A percentile compares a stretch with the other conserved stretches of the same genome.
phyloP scores from a whole-genome alignment of 2,113 vertebrate species.

The Nyctibius bracteatus region DNA sequence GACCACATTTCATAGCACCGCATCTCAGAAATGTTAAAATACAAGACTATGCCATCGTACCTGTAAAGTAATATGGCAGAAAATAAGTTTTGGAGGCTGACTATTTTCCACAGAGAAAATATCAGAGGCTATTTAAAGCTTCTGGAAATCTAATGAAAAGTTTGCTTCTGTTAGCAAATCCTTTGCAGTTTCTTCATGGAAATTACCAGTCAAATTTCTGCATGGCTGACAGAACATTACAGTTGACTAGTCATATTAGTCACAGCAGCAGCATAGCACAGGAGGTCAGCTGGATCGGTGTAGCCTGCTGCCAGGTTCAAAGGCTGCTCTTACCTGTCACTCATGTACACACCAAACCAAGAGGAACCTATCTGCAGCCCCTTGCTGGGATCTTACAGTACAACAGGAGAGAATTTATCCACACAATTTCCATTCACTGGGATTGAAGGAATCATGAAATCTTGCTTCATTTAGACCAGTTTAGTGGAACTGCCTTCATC shows the following conservation, averaged over 20 bases:
- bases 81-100: not conserved
- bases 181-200: not conserved
- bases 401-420: not conserved
- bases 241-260: not conserved
- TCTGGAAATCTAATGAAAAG: not conserved
- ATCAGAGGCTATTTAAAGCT: not conserved
- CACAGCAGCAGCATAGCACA: not conserved
- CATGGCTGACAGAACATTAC: not conserved
- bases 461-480: not conserved
- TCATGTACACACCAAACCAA: not conserved
- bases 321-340: not conserved
- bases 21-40: not conserved
- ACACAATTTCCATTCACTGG: not conserved
- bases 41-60: not conserved
- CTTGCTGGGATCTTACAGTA: not conserved
- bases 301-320: not conserved
- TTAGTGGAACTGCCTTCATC: not conserved
- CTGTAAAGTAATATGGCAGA: not conserved
- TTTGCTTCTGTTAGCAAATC: not conserved
- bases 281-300: not conserved
- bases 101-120: not conserved
- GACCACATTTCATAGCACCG: not conserved
- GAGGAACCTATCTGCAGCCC: not conserved
- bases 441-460: not conserved
- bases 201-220: not conserved